A percentile compares a stretch with the other conserved stretches of the same genome.
These are phyloP conservation scores for Leptobrachium ailaonicum DNA, from an alignment of 2,113 vertebrate species.

Conservation along the genomic window DNA sequence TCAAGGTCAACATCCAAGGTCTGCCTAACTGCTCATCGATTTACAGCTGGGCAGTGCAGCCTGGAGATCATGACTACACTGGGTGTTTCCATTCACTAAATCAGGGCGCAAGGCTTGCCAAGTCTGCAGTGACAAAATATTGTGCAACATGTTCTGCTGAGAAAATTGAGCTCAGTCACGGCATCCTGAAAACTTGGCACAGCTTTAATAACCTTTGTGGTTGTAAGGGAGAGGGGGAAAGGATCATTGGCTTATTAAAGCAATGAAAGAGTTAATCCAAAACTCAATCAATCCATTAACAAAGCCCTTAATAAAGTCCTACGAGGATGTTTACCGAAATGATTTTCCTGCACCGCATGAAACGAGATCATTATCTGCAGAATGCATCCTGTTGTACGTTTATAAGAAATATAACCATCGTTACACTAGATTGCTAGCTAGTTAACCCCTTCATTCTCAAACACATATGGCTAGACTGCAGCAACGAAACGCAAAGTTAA, in stretches of 20 bases:
- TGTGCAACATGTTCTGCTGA: constrained; percentile 2
- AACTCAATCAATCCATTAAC: too few relatives aligned
- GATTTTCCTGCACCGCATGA: too few relatives aligned
- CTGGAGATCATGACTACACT: background rate
- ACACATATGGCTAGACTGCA: too few relatives aligned
- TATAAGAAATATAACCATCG: too few relatives aligned
- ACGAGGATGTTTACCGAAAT: too few relatives aligned
- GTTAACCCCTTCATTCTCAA: too few relatives aligned
- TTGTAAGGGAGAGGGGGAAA: background rate
- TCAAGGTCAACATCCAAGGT: background rate
- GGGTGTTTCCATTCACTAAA: constrained; percentile 20
- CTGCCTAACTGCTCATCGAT: background rate
- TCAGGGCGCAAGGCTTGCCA: constrained; percentile 13
- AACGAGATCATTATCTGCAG: too few relatives aligned
- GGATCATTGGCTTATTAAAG: background rate
- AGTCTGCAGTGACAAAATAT: constrained; percentile 31
- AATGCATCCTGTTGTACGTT: too few relatives aligned
- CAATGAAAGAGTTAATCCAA: too few relatives aligned
- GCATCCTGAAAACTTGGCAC: constrained; percentile 19
- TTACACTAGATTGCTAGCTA: too few relatives aligned
- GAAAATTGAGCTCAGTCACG: constrained; percentile 30
- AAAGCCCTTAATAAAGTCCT: too few relatives aligned
- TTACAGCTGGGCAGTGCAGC: background rate
- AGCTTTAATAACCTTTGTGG: background rate
- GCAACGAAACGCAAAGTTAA: too few relatives aligned